Evolutionary conservation across 2,113 vertebrate species (phyloP).

Genomic region (Brachyistius frenatus): DNA sequence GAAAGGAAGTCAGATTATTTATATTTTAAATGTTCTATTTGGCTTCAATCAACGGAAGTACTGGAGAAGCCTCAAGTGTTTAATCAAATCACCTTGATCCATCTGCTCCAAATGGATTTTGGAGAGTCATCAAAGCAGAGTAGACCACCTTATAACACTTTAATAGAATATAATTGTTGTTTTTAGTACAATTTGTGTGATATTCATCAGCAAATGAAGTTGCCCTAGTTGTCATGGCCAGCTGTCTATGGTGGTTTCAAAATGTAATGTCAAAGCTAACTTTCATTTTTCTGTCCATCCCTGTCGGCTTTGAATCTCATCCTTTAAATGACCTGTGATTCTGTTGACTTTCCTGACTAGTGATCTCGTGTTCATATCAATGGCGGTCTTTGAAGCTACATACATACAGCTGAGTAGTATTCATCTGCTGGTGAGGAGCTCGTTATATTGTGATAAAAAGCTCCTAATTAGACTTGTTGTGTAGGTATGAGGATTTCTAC

Average conservation of each 20-base stretch:
- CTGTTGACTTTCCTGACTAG: not conserved
- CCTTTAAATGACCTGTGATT: not conserved
- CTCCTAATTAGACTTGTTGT: not conserved
- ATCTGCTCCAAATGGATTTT: slow-evolving; percentile 20
- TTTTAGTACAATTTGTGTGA: not conserved
- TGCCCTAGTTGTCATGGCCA: too few species aligned
- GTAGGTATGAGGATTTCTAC: not conserved
- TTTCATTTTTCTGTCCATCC: too few species aligned
- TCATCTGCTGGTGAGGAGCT: not conserved
- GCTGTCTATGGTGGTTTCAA: too few species aligned
- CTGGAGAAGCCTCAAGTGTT: slow-evolving; percentile 2
- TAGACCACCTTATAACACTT: not conserved
- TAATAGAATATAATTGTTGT: not conserved
- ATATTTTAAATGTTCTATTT: slow-evolving; percentile 12
- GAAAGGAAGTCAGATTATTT: slow-evolving; percentile 21
- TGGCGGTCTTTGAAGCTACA: not conserved
- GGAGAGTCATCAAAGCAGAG: slow-evolving; percentile 4
- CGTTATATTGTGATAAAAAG: not conserved
- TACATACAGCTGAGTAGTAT: not conserved
- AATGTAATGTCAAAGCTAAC: too few species aligned
- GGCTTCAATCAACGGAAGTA: slow-evolving; percentile 3
- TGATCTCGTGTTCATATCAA: not conserved
- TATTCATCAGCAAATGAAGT: too few species aligned
- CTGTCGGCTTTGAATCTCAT: too few species aligned
- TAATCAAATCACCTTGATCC: slow-evolving; percentile 30